phyloP scores from a whole-genome alignment of 2,888 invertebrate species.

The Tinea trinotella region DNA sequence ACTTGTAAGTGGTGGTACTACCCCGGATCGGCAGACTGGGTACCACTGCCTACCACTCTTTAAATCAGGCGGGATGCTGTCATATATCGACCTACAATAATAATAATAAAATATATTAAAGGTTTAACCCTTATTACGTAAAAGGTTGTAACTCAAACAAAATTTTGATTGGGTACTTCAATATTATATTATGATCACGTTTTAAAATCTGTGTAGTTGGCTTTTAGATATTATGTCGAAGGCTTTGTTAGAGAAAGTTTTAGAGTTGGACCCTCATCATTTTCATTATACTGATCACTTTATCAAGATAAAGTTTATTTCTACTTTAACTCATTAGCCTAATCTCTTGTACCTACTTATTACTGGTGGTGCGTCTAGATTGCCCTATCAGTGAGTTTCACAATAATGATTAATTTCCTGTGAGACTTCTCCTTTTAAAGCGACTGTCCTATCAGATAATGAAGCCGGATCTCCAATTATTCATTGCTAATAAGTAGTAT shows the following conservation, averaged over 20 bases:
- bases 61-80: too few relatives aligned
- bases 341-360: not conserved
- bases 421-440: conserved; percentile 24
- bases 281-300: not conserved
- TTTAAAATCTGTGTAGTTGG: not conserved
- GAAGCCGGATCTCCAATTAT: conserved; percentile 26
- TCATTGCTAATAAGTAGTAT: conserved; percentile 20
- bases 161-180: not conserved
- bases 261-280: not conserved
- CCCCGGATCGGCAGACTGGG: too few relatives aligned
- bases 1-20: too few relatives aligned
- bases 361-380: not conserved
- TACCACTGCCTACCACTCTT: too few relatives aligned
- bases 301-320: not conserved
- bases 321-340: not conserved
- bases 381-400: conserved; percentile 1
- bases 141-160: not conserved
- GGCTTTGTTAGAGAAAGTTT: not conserved
- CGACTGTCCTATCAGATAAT: conserved; percentile 25
- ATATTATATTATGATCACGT: not conserved
- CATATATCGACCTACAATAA: too few relatives aligned
- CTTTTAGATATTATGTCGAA: not conserved
- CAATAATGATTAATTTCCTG: conserved; percentile 19
- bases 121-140: not conserved
- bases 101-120: too few relatives aligned